Evolutionary conservation across 2,888 invertebrate species (phyloP).

Genomic region (Pyrrhosoma nymphula): DNA sequence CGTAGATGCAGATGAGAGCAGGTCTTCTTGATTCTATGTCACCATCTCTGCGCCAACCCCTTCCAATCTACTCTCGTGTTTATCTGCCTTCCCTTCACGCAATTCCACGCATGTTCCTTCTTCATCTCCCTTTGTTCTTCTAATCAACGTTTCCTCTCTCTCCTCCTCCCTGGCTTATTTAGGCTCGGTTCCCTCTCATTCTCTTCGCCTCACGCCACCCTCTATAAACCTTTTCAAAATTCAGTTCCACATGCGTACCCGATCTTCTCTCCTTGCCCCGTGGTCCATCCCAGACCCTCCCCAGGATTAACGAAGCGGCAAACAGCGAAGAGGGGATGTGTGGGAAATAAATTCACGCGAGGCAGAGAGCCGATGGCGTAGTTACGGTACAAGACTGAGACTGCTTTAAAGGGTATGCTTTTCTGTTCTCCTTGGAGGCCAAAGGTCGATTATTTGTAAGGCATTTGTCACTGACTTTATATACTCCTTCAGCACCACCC

Average conservation of each 20-base stretch:
- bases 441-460: too few species aligned
- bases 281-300: background rate
- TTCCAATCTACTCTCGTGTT: background rate
- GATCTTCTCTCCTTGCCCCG: background rate
- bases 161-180: background rate
- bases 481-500: too few species aligned
- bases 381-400: background rate
- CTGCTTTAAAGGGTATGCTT: background rate
- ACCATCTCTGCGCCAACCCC: too few species aligned
- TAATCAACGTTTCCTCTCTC: background rate
- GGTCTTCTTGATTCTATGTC: too few species aligned
- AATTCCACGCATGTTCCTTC: background rate
- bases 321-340: background rate
- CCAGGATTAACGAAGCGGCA: constrained; percentile 3
- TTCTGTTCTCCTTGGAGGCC: too few species aligned
- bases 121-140: background rate
- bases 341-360: background rate
- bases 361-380: background rate
- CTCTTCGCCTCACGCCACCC: background rate
- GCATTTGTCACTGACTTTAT: too few species aligned
- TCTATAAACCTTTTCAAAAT: constrained; percentile 16
- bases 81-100: background rate
- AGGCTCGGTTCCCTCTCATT: background rate
- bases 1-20: too few species aligned
- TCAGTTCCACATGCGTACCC: background rate